Evolutionary conservation across 2,888 invertebrate genomes (phyloP).

Genomic region (Mamestra brassicae): DNA sequence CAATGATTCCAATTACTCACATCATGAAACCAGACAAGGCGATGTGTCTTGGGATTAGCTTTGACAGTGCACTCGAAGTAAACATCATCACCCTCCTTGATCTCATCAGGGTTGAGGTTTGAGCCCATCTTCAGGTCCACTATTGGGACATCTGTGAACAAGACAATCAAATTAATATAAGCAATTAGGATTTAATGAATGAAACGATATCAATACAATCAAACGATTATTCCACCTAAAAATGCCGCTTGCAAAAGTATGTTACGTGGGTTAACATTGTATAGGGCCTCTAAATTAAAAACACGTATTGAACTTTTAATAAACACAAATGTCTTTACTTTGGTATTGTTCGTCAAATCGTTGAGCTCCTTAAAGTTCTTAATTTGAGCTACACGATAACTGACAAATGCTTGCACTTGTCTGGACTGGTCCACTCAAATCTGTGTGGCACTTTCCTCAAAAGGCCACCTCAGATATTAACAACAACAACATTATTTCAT

Average conservation of each 20-base stretch:
- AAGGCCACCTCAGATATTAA: no score
- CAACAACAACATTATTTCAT: no score
- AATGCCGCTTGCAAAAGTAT: background rate
- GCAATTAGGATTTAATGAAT: no score
- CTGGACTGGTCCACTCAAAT: no score
- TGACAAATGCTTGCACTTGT: no score
- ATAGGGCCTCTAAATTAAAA: background rate
- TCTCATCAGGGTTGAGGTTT: slow-evolving; percentile 95
- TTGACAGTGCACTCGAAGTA: slow-evolving; percentile 97
- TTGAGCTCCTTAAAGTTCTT: no score
- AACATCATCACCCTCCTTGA: slow-evolving; percentile 97
- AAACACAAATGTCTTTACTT: no score
- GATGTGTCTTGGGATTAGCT: slow-evolving; percentile 96
- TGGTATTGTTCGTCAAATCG: no score
- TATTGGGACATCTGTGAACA: slow-evolving; percentile 94
- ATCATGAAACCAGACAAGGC: slow-evolving; percentile 96
- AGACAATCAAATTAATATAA: slow-evolving; percentile 9
- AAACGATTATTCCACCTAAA: no score
- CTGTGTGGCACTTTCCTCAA: no score
- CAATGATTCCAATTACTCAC: slow-evolving; percentile 75
- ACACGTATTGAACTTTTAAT: background rate
- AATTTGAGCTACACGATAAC: no score
- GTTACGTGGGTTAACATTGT: background rate
- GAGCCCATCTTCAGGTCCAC: slow-evolving; percentile 96
- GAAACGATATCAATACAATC: no score